Percentiles rank a stretch among this genome's conserved stretches.
These are phyloP conservation scores for Campoplex nolae DNA, from an alignment of 2,888 invertebrate species.

Conservation along the genomic window DNA sequence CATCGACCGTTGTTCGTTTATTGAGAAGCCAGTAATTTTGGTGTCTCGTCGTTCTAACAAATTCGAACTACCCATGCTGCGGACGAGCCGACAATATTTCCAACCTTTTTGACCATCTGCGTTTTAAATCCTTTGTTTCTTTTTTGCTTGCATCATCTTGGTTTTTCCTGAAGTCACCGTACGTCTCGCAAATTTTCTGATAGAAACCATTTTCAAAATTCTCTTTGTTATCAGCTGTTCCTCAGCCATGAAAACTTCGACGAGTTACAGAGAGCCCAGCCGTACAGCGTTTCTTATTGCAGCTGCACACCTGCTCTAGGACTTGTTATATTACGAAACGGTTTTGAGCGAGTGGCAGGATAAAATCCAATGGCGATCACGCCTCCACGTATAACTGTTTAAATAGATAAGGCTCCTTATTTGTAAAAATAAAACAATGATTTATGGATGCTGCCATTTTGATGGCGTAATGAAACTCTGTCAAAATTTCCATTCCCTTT, in stretches of 20 bases:
- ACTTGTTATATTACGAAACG: neutral
- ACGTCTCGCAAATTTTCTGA: conserved; percentile 20
- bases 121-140: neutral
- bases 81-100: conserved; percentile 29
- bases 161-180: conserved; percentile 13
- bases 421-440: neutral
- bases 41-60: conserved; percentile 50
- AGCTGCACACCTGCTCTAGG: conserved; percentile 43
- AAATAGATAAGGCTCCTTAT: neutral
- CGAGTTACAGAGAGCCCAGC: neutral
- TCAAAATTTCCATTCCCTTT: neutral
- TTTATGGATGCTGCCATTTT: neutral
- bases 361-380: neutral
- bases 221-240: neutral
- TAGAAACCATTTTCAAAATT: neutral
- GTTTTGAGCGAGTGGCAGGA: conserved; percentile 1
- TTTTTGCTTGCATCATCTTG: neutral
- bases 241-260: neutral
- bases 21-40: conserved; percentile 51
- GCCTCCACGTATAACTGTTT: neutral
- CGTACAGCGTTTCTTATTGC: conserved; percentile 42
- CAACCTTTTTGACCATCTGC: conserved; percentile 5
- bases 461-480: neutral
- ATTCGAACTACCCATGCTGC: conserved; percentile 57
- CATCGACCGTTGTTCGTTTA: neutral